These are phyloP conservation scores for Coelinius sp. DNA, from an alignment of 2,888 invertebrate genomes.

Conservation along the genomic window DNA sequence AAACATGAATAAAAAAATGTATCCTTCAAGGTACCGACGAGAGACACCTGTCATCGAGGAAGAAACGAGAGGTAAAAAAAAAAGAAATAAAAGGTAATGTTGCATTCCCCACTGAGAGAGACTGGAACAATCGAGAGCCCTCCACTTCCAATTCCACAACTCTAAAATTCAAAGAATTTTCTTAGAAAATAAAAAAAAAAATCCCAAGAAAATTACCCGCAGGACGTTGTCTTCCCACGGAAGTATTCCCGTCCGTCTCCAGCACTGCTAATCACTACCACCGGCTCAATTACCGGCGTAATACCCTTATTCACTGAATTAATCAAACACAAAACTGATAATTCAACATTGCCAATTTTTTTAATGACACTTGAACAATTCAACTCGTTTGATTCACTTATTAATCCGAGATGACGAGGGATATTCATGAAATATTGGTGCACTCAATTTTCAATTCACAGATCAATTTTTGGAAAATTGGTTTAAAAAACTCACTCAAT, in stretches of 20 bases:
- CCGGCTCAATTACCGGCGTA: slow-evolving; percentile 33
- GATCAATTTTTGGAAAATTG: neutral
- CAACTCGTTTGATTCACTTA: neutral
- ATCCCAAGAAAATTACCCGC: slow-evolving; percentile 41
- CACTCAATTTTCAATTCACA: too few relatives aligned
- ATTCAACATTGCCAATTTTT: neutral
- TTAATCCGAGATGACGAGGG: neutral
- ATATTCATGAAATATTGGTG: neutral
- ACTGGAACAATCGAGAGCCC: neutral
- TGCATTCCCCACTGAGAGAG: neutral
- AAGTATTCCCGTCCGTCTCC: slow-evolving; percentile 51
- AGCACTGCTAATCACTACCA: slow-evolving; percentile 45
- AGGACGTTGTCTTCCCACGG: slow-evolving; percentile 51
- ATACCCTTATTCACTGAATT: slow-evolving; percentile 10
- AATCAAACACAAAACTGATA: neutral
- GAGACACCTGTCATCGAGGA: slow-evolving; percentile 22
- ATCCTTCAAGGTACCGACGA: neutral
- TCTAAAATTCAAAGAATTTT: too few relatives aligned
- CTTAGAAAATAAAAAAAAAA: neutral
- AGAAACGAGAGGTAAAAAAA: neutral
- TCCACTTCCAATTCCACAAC: neutral
- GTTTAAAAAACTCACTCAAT: neutral
- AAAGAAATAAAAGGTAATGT: slow-evolving; percentile 23
- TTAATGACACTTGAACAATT: slow-evolving; percentile 1
- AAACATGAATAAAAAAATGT: neutral